phyloP scores from a whole-genome alignment of 2,888 invertebrate species.

The Patella ulyssiponensis region DNA sequence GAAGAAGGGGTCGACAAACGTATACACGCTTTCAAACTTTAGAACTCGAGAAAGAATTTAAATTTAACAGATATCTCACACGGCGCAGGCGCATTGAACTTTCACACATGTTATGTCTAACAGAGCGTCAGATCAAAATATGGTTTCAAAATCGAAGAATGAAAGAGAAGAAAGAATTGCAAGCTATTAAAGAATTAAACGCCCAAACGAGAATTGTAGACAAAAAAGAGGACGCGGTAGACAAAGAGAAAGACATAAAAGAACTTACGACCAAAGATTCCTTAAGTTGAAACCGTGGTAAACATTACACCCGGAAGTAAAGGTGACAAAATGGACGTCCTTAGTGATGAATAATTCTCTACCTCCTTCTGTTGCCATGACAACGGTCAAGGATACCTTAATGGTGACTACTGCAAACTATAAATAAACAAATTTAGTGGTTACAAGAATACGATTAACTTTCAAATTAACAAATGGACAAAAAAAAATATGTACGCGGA shows the following conservation, averaged over 20 bases:
- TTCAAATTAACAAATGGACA: too few species aligned
- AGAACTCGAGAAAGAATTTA: slow-evolving; percentile 98
- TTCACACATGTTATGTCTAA: slow-evolving; percentile 95
- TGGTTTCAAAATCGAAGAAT: slow-evolving; percentile 93
- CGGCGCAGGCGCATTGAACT: slow-evolving; percentile 97
- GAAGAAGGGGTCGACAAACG: slow-evolving; percentile 96
- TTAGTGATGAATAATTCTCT: slow-evolving; percentile 10
- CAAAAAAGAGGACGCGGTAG: slow-evolving; percentile 28
- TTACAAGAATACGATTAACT: too few species aligned
- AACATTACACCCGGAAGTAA: neutral
- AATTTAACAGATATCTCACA: slow-evolving; percentile 98
- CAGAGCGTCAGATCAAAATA: slow-evolving; percentile 87
- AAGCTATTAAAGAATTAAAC: slow-evolving; percentile 97
- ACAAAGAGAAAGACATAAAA: slow-evolving; percentile 13
- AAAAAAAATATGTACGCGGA: too few species aligned
- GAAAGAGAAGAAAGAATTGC: slow-evolving; percentile 99
- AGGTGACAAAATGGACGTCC: slow-evolving; percentile 10
- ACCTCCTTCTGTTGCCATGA: slow-evolving; percentile 17
- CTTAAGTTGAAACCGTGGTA: slow-evolving; percentile 17
- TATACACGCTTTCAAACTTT: slow-evolving; percentile 98
- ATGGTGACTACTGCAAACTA: neutral
- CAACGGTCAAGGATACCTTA: slow-evolving; percentile 7
- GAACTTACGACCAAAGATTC: slow-evolving; percentile 18
- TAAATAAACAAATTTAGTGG: too few species aligned
- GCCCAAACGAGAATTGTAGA: slow-evolving; percentile 78